Percentiles rank a stretch among this genome's conserved stretches.
Conservation (phyloP, 2,888 invertebrate genomes). For the Ceratothoa steindachneri region DNA sequence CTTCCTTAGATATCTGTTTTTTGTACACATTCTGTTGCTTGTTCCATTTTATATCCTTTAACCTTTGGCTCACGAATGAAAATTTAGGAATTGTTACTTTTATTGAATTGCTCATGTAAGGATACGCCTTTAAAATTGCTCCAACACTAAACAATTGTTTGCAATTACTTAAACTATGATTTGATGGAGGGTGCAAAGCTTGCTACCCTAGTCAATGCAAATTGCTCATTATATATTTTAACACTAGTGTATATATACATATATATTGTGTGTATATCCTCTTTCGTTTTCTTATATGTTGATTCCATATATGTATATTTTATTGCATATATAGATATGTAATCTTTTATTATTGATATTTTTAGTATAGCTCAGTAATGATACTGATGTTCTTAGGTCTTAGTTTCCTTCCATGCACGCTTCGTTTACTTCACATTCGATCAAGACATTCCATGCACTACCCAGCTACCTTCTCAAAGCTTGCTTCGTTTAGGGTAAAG, state of each 20-base stretch:
- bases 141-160: not conserved
- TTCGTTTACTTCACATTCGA: too few relatives aligned
- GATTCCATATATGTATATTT: not conserved
- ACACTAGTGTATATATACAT: not conserved
- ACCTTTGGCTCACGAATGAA: too few relatives aligned
- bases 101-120: too few relatives aligned
- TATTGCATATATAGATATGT: not conserved
- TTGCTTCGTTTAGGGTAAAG: not conserved
- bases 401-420: not conserved
- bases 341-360: not conserved
- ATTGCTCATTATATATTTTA: slow-evolving; percentile 29
- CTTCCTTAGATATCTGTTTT: not conserved
- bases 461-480: too few relatives aligned
- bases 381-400: too few relatives aligned
- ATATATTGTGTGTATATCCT: not conserved
- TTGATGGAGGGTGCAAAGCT: slow-evolving; percentile 45
- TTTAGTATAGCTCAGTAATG: not conserved
- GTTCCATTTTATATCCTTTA: too few relatives aligned
- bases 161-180: not conserved
- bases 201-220: slow-evolving; percentile 47
- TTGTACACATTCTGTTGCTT: too few relatives aligned
- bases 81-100: too few relatives aligned
- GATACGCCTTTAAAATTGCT: not conserved
- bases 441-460: too few relatives aligned
- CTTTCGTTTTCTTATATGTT: not conserved